Conservation (phyloP, 2,888 invertebrate species). For the Agrochola litura region DNA sequence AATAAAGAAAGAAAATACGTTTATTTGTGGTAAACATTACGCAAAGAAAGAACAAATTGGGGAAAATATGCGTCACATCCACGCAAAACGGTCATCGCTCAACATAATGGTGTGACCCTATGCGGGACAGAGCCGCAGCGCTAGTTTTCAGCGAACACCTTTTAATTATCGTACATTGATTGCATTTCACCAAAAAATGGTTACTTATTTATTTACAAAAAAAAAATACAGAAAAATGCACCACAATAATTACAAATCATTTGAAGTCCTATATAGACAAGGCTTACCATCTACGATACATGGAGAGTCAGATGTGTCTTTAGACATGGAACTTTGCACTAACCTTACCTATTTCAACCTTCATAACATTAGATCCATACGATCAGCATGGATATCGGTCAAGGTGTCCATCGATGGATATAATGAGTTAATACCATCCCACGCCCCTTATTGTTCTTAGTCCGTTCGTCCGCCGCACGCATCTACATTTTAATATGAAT, state of each 20-base stretch:
- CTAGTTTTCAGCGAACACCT: no score
- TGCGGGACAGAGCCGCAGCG: no score
- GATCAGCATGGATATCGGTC: constrained; percentile 87
- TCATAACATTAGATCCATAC: constrained; percentile 62
- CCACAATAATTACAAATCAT: background rate
- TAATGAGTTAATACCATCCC: constrained; percentile 87
- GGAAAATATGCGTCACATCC: no score
- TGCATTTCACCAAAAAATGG: background rate
- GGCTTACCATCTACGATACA: background rate
- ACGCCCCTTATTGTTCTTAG: constrained; percentile 88
- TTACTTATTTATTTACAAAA: background rate
- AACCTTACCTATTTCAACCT: constrained; percentile 46
- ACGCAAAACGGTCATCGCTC: no score
- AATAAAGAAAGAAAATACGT: no score
- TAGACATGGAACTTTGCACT: background rate
- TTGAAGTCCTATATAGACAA: background rate
- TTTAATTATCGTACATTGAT: background rate
- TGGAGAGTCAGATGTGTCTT: background rate
- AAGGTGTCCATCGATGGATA: constrained; percentile 86
- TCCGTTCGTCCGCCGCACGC: constrained; percentile 82
- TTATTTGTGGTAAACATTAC: no score
- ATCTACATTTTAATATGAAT: constrained; percentile 86
- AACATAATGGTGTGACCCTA: no score
- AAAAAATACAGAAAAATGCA: background rate
- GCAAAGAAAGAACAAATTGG: no score